Evolutionary conservation across 2,113 vertebrate genomes (phyloP), one percentile per base, ranked within the genome.

Genomic region (Ginglymostoma cirratum): DNA sequence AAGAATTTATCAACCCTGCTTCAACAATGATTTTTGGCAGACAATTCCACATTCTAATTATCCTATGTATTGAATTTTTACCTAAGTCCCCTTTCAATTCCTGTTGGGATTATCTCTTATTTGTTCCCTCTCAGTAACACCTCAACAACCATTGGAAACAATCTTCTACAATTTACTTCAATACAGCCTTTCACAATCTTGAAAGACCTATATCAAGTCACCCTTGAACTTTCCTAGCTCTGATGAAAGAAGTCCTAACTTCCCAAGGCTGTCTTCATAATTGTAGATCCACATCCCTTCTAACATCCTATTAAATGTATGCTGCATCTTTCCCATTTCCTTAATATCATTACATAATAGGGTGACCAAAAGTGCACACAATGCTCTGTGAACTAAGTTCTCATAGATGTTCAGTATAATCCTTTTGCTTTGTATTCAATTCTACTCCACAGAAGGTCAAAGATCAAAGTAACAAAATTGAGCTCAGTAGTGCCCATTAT

Each of bases 21-120:
- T 67, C 61, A 93, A 93, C 89, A 93, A 66, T 93, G 61, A 21
- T 93, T 66, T 93, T n/a, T 93, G 89, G 55, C 61, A 93, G 89
- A 93, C 89, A 93, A 93, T 93, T 93, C 21, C 89, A 93, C 89
- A 93, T 93, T 93, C 61, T 93, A 93, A 93, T 93, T 67, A 66
- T 93, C 61, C 34, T 93, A 65, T 23, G 34, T 66, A 67, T 67
- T n/a, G 61, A 90, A 93, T 93, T 93, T 66, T 93, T 93, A 66
- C 66, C 61, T 66, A 66, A 93, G 21, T 38, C 15, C 89, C 89
- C 89, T 19, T 66, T 45, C 89, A 66, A 93, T 61, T 90, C 27
- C n/a, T 90, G n/a, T 92, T 38, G 61, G 38, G 34, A 93, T 93
- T 93, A 93, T 93, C 55, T 93, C 17, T 21, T 66, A 92, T 92